Evolutionary conservation across 2,113 vertebrate species (phyloP).

Genomic region (Castor canadensis): DNA sequence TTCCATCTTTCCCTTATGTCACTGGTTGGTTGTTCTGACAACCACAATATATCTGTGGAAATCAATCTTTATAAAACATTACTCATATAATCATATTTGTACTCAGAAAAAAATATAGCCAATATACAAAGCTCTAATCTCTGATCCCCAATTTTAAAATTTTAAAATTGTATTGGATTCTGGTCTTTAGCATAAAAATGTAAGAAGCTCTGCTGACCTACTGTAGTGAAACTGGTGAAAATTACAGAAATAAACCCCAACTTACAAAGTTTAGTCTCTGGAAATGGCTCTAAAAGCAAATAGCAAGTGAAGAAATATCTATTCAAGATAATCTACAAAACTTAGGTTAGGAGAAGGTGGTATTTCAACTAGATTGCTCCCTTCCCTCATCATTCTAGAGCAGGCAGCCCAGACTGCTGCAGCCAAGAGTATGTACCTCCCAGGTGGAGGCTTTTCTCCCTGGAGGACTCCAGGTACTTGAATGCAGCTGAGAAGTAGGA

Average conservation of each 20-base stretch:
- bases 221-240: constrained; percentile 3
- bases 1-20: not conserved
- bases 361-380: not conserved
- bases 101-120: constrained; percentile 20
- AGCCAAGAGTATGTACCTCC: not conserved
- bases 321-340: constrained; percentile 29
- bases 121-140: not conserved
- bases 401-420: not conserved
- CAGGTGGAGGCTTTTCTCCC: not conserved
- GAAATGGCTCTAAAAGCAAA: constrained; percentile 32
- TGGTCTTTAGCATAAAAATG: not conserved
- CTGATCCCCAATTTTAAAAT: not conserved
- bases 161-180: not conserved
- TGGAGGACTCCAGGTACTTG: no score
- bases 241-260: not conserved
- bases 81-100: not conserved
- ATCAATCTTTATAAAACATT: constrained; percentile 16
- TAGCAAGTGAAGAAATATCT: constrained; percentile 10
- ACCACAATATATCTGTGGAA: not conserved
- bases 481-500: no score
- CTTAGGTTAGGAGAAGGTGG: not conserved
- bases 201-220: not conserved
- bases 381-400: not conserved
- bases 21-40: not conserved
- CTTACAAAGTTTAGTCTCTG: not conserved